Evolutionary conservation across 2,797 vertebrate genomes (phyloP).

Genomic region (Rhynchonycteris naso): DNA sequence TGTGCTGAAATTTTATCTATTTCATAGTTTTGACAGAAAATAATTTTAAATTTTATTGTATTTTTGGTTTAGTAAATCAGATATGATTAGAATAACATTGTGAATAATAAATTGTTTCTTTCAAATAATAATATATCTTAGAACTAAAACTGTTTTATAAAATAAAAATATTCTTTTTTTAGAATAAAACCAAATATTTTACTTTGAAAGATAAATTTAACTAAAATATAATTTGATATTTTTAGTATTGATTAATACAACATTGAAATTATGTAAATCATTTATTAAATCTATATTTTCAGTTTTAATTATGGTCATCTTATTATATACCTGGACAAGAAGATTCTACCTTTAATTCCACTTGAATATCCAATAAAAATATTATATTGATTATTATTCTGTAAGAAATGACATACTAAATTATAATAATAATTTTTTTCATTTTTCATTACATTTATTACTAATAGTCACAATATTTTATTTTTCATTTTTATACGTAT

Average conservation of each 20-base stretch:
- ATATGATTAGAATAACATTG: not conserved
- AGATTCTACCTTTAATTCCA: constrained; percentile 48
- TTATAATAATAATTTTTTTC: constrained; percentile 79
- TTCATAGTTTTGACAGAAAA: not conserved
- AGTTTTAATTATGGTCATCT: constrained; percentile 62
- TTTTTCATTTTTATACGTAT: constrained; percentile 75
- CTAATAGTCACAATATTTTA: constrained; percentile 76
- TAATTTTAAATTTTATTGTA: not conserved
- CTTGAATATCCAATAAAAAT: constrained; percentile 74
- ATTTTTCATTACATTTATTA: constrained; percentile 77
- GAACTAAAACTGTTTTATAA: not conserved
- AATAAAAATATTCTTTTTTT: not conserved
- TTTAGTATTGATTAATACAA: not conserved
- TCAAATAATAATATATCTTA: not conserved
- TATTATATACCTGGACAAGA: constrained; percentile 15
- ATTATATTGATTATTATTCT: constrained; percentile 77
- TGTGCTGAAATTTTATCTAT: not conserved
- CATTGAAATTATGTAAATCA: constrained; percentile 42
- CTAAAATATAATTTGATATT: not conserved
- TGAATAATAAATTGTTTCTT: not conserved
- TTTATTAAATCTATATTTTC: not conserved
- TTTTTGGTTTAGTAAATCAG: not conserved
- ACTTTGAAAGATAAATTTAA: not conserved
- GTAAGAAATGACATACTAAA: constrained; percentile 76
- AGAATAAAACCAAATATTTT: not conserved